A percentile compares a stretch with the other conserved stretches of the same genome.
phyloP scores from a whole-genome alignment of 92 coral and sea anemone genomes.

The Umimayanthus chanpuru region DNA sequence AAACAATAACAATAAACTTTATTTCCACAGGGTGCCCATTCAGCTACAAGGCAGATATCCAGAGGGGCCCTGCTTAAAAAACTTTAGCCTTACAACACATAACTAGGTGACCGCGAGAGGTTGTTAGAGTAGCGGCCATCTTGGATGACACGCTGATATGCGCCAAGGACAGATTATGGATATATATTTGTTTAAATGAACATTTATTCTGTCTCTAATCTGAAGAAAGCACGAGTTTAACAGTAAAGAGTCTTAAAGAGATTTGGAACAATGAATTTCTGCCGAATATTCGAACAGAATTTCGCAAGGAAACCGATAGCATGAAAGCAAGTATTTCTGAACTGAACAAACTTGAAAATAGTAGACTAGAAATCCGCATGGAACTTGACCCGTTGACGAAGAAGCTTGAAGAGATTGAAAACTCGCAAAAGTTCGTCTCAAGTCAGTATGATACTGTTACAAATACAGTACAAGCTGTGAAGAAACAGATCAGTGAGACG shows the following conservation, averaged over 20 bases:
- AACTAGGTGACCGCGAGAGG: no score
- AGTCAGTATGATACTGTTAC: not conserved
- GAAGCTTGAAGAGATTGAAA: slow-evolving; percentile 8
- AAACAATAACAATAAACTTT: no score
- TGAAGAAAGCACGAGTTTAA: not conserved
- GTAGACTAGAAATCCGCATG: not conserved
- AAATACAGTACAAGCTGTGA: slow-evolving; percentile 10
- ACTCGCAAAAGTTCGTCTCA: slow-evolving; percentile 4
- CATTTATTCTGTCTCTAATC: not conserved
- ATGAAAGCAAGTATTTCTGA: not conserved
- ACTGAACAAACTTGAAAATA: not conserved
- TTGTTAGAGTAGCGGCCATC: no score
- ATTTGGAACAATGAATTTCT: not conserved
- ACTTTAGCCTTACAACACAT: no score
- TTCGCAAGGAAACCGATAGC: not conserved
- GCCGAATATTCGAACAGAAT: not conserved
- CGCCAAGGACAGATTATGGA: not conserved
- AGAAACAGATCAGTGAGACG: not conserved
- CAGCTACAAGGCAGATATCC: no score
- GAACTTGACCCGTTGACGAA: not conserved
- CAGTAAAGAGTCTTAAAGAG: not conserved
- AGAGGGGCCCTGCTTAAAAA: no score
- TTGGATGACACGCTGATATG: not conserved
- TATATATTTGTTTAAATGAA: not conserved
- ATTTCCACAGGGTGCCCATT: no score